These are phyloP conservation scores for Ammodramus savannarum DNA, from an alignment of 2,113 vertebrate genomes.

Conservation along the genomic window DNA sequence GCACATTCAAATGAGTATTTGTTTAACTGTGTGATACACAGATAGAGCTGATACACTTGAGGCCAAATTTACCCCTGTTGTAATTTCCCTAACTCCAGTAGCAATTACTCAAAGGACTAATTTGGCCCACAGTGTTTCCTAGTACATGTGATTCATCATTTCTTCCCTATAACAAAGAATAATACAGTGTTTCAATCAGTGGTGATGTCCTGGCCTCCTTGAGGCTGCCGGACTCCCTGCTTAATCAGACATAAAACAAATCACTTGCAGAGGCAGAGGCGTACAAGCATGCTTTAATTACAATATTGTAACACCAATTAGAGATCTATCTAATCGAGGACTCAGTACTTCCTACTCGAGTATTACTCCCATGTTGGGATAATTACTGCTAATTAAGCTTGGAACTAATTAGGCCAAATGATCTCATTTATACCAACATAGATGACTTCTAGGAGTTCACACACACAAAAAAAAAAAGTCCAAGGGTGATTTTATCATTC, in stretches of 20 bases:
- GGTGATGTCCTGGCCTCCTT: constrained; percentile 70
- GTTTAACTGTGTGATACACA: constrained; percentile 59
- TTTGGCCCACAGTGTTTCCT: constrained; percentile 60
- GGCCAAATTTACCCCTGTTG: constrained; percentile 52
- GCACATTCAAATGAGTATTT: constrained; percentile 53
- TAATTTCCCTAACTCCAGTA: constrained; percentile 50
- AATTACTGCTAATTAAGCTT: constrained; percentile 89
- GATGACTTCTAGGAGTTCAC: constrained; percentile 81
- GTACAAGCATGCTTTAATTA: constrained; percentile 84
- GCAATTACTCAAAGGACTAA: constrained; percentile 62
- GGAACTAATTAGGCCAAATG: constrained; percentile 87
- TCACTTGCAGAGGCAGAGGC: constrained; percentile 77
- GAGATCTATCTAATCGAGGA: constrained; percentile 85
- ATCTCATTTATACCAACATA: constrained; percentile 86
- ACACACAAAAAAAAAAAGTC: constrained; percentile 53
- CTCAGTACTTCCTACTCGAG: constrained; percentile 82
- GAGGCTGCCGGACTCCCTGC: constrained; percentile 78
- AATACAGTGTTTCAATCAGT: constrained; percentile 60
- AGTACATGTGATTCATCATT: constrained; percentile 57
- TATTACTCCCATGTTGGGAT: constrained; percentile 89
- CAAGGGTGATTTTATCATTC: constrained; percentile 70
- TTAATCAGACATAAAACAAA: constrained; percentile 87
- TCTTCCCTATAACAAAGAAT: constrained; percentile 54
- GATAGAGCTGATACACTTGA: constrained; percentile 48
- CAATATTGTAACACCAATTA: constrained; percentile 88